Evolutionary conservation across 2,113 vertebrate species (phyloP), one percentile per base, ranked within the genome.

Genomic region (Festucalex cinctus): DNA sequence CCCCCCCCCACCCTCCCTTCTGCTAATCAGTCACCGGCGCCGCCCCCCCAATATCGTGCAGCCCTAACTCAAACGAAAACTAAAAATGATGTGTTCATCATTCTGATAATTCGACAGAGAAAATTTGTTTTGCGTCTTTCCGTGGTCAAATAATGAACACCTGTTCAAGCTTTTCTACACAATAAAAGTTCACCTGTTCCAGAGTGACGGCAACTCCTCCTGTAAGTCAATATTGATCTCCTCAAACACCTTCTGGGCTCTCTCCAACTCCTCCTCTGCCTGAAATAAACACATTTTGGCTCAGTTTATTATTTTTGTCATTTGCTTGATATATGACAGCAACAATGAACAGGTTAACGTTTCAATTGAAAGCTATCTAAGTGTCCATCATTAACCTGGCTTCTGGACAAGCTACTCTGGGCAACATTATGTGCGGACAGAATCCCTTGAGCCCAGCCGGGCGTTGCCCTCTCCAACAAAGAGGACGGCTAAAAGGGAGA

Each of bases 361-460:
- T 39, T 36, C 32, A 3, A n/a, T 36, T 20, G 32, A 61, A 16
- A 22, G 35, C 12, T n/a, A 60, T 20, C 17, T 19, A 32, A 35
- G 54, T 28, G 26, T 17, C 54, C 16, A 32, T 54, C 32, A 12
- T 36, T 39, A 1, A 98, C 97, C 97, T 99, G 97, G 92, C 94
- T 95, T 93, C 95, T 94, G 88, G 98, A 95, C 87, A 99, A 95
- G 91, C 95, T 99, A 93, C 94, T 98, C 93, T 99, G 97, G 67
- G 97, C 97, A 85, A 99, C 94, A 72, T 97, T 96, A 86, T 99
- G 97, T 84, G 97, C 97, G 78, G 97, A 96, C 82, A 99, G 93
- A 90, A 98, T 98, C 80, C 97, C 97, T 93, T 99, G 97, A 88
- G 96, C 98, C 97, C 97, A 99, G 74, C 95, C 95, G 76, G 97